Evolutionary conservation across 64 coral and sea anemone species (phyloP).

Genomic region (Stichodactyla helianthus): DNA sequence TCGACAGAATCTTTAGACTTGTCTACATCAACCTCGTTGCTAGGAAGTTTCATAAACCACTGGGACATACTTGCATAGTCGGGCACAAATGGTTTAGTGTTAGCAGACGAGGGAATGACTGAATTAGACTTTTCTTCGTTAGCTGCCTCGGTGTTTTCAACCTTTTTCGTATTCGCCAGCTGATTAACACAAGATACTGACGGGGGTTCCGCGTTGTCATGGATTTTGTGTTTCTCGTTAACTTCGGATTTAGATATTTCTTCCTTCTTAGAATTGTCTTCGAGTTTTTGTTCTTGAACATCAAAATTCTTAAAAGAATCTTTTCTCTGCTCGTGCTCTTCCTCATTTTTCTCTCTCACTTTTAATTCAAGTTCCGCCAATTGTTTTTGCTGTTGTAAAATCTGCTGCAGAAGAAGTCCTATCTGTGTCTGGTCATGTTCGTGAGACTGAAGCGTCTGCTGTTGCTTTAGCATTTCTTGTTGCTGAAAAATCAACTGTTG

Average conservation of each 20-base stretch:
- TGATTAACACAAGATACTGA: neutral
- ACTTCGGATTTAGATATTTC: neutral
- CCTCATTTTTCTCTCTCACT: slow-evolving; percentile 16
- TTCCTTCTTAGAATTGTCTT: neutral
- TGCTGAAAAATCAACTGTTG: slow-evolving; percentile 52
- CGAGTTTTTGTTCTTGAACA: neutral
- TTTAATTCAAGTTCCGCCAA: slow-evolving; percentile 44
- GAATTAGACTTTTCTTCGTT: neutral
- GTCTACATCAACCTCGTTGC: neutral
- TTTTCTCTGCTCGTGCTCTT: neutral
- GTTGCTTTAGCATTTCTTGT: slow-evolving; percentile 46
- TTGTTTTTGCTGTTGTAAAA: slow-evolving; percentile 46
- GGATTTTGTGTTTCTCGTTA: neutral
- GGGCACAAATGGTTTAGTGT: neutral
- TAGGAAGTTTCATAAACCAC: neutral
- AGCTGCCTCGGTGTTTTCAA: neutral
- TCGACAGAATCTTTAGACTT: neutral
- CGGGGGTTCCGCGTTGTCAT: neutral
- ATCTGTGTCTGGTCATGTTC: slow-evolving; percentile 50
- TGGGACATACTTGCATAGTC: neutral
- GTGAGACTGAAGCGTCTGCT: slow-evolving; percentile 49
- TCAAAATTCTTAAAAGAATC: neutral
- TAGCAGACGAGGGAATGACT: neutral
- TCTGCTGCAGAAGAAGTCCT: slow-evolving; percentile 35
- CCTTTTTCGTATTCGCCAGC: neutral